Conservation (phyloP, 2,113 vertebrate genomes). For the Onychostoma macrolepis region DNA sequence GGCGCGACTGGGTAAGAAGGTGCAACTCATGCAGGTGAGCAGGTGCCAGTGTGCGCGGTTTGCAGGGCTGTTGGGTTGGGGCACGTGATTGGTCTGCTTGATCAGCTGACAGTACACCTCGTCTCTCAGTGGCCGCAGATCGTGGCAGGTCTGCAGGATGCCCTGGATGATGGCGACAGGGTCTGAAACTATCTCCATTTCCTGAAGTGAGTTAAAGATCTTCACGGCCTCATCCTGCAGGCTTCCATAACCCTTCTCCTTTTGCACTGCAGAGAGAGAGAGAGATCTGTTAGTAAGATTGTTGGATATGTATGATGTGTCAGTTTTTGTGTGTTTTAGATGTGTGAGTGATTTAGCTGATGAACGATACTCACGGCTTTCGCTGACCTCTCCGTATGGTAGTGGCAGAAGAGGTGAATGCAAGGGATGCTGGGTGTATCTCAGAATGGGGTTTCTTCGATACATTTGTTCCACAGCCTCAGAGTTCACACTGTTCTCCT, state of each 20-base stretch:
- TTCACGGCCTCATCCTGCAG: conserved; percentile 92
- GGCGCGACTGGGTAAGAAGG: conserved; percentile 86
- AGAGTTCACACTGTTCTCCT: conserved; percentile 89
- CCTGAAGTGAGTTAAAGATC: conserved; percentile 93
- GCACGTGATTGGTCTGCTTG: conserved; percentile 94
- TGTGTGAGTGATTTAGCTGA: not conserved
- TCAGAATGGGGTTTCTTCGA: conserved; percentile 87
- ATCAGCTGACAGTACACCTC: conserved; percentile 94
- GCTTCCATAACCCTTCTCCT: conserved; percentile 88
- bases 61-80: conserved; percentile 85
- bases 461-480: conserved; percentile 91
- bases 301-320: too few species aligned
- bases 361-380: conserved; percentile 75
- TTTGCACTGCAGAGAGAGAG: conserved; percentile 77
- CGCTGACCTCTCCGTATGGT: conserved; percentile 85
- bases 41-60: conserved; percentile 91
- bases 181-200: conserved; percentile 89
- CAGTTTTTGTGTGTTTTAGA: not conserved
- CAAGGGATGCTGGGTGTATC: conserved; percentile 91
- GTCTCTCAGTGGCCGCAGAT: conserved; percentile 87
- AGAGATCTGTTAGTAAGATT: not conserved
- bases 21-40: conserved; percentile 91
- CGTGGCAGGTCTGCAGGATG: conserved; percentile 92
- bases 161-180: conserved; percentile 92
- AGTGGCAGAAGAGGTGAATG: conserved; percentile 88